Percentiles rank a stretch among this genome's conserved stretches.
phyloP scores from a whole-genome alignment of 2,113 vertebrate species.

The Hystrix cristata region DNA sequence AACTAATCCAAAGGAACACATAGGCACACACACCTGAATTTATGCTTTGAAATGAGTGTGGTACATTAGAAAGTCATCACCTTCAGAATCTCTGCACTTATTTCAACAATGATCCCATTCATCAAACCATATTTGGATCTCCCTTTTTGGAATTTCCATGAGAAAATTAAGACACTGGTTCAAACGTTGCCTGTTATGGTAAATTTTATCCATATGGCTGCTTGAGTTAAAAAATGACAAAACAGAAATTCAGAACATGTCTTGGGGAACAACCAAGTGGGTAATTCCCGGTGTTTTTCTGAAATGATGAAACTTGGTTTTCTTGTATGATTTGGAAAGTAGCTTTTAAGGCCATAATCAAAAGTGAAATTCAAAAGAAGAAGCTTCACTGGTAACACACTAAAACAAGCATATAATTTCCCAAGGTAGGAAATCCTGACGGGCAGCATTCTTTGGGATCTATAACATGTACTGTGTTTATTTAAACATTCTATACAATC shows the following conservation, averaged over 20 bases:
- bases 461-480: constrained; percentile 16
- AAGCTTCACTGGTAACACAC: neutral
- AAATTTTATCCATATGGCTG: constrained; percentile 34
- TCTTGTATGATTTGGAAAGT: constrained; percentile 56
- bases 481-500: constrained; percentile 48
- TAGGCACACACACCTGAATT: neutral
- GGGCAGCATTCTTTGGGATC: constrained; percentile 58
- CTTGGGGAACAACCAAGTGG: neutral
- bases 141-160: constrained; percentile 52
- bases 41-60: neutral
- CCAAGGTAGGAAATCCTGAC: constrained; percentile 48
- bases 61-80: neutral
- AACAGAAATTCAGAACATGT: constrained; percentile 61
- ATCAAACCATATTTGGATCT: neutral
- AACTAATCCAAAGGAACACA: constrained; percentile 4
- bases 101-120: constrained; percentile 34
- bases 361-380: constrained; percentile 57
- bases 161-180: constrained; percentile 56
- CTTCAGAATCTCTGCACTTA: neutral
- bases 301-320: constrained; percentile 28
- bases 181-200: constrained; percentile 27
- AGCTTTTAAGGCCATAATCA: constrained; percentile 37
- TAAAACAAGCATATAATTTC: constrained; percentile 38
- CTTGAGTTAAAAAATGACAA: constrained; percentile 72
- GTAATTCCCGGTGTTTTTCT: constrained; percentile 45